Conservation (phyloP, 92 coral and sea anemone species). For the Epizoanthus illoricatus region DNA sequence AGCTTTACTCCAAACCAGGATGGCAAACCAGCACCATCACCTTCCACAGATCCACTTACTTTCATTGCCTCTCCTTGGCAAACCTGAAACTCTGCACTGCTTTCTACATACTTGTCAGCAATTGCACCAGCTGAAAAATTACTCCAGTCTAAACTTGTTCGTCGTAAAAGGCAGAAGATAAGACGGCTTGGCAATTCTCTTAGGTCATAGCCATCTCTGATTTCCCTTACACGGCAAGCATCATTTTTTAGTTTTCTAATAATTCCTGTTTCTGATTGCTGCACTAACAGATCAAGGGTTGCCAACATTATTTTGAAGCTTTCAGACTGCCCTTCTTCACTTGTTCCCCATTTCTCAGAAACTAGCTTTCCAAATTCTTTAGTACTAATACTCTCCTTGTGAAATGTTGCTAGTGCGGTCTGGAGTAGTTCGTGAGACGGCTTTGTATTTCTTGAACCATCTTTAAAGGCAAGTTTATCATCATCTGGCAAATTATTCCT, state of each 20-base stretch:
- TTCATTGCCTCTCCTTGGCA: conserved; percentile 13
- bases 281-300: conserved; percentile 7
- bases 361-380: conserved; percentile 12
- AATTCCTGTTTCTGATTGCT: conserved; percentile 32
- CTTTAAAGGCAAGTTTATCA: conserved; percentile 37
- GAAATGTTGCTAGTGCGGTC: conserved; percentile 18
- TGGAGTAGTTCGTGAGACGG: conserved; percentile 30
- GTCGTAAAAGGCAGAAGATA: conserved; percentile 31
- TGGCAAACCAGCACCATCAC: conserved; percentile 32
- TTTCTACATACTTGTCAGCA: conserved; percentile 37
- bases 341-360: conserved; percentile 18
- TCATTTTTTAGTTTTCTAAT: neutral
- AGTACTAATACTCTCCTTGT: neutral
- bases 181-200: conserved; percentile 12
- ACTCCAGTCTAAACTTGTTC: conserved; percentile 44
- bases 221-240: conserved; percentile 1
- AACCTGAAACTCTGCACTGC: conserved; percentile 34
- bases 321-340: neutral
- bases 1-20: conserved; percentile 39
- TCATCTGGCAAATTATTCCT: conserved; percentile 31
- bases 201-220: neutral
- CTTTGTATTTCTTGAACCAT: conserved; percentile 32
- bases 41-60: conserved; percentile 32
- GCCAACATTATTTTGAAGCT: conserved; percentile 12
- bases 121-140: conserved; percentile 15